Percentiles rank a stretch among this genome's conserved stretches.
phyloP scores from a whole-genome alignment of 1,140 invertebrate genomes.

The Drosophila nikananu region DNA sequence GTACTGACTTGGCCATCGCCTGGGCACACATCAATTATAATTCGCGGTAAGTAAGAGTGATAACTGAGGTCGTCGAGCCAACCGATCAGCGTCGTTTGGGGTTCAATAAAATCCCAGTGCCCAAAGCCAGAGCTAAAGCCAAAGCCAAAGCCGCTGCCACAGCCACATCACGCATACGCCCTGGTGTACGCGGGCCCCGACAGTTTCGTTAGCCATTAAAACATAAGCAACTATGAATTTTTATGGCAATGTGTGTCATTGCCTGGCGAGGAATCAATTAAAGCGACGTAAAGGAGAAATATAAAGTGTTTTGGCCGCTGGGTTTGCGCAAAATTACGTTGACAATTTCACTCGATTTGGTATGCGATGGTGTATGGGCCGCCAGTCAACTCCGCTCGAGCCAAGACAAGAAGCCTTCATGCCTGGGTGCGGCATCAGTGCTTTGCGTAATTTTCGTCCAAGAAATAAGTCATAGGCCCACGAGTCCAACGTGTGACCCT shows the following conservation, averaged over 20 bases:
- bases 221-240: constrained; percentile 63
- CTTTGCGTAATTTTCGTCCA: constrained; percentile 57
- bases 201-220: constrained; percentile 56
- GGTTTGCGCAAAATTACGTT: constrained; percentile 81
- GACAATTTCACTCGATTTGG: constrained; percentile 76
- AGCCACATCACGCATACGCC: constrained; percentile 69
- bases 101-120: constrained; percentile 62
- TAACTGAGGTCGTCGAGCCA: constrained; percentile 73
- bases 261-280: constrained; percentile 80
- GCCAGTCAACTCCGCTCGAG: constrained; percentile 47
- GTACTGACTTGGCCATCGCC: constrained; percentile 61
- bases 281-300: constrained; percentile 46
- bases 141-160: constrained; percentile 7
- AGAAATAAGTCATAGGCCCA: constrained; percentile 31
- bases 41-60: constrained; percentile 82
- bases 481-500: constrained; percentile 29
- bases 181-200: constrained; percentile 50
- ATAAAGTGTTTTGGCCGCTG: constrained; percentile 34
- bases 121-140: constrained; percentile 19
- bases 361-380: constrained; percentile 62
- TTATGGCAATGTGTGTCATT: constrained; percentile 82
- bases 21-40: constrained; percentile 74
- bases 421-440: constrained; percentile 39
- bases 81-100: constrained; percentile 29
- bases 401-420: constrained; percentile 44